Conservation (phyloP, 2,797 vertebrate species). For the Spea hammondii region DNA sequence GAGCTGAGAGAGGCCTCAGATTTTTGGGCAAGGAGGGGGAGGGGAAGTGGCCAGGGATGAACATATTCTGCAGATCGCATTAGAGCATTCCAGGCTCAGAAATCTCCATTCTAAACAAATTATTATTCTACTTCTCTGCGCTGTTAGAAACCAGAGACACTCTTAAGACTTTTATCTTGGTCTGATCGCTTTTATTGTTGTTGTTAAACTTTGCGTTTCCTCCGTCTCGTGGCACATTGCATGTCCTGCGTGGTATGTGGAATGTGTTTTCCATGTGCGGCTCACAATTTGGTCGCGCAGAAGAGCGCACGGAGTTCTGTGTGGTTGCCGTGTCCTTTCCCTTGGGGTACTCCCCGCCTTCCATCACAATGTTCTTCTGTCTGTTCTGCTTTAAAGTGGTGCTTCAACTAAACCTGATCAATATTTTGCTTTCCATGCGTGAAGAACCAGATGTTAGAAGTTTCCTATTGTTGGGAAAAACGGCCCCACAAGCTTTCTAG, state of each 20-base stretch:
- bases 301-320: background rate
- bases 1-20: conserved; percentile 28
- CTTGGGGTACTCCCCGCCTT: conserved; percentile 62
- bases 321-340: conserved; percentile 49
- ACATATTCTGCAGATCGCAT: conserved; percentile 22
- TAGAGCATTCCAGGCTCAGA: conserved; percentile 19
- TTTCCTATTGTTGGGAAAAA: conserved; percentile 78
- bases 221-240: background rate
- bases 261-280: background rate
- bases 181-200: background rate
- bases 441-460: conserved; percentile 96
- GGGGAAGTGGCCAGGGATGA: background rate
- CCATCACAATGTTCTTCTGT: conserved; percentile 71
- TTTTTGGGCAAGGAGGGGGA: background rate
- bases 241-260: background rate
- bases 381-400: conserved; percentile 72
- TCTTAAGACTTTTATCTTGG: background rate
- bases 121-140: conserved; percentile 4
- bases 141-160: background rate
- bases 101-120: conserved; percentile 15
- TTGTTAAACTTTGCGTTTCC: background rate
- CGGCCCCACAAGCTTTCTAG: conserved; percentile 79
- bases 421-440: conserved; percentile 95
- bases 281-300: conserved; percentile 1
- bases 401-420: conserved; percentile 85